Evolutionary conservation across 2,113 vertebrate genomes (phyloP).

Genomic region (Solea solea): DNA sequence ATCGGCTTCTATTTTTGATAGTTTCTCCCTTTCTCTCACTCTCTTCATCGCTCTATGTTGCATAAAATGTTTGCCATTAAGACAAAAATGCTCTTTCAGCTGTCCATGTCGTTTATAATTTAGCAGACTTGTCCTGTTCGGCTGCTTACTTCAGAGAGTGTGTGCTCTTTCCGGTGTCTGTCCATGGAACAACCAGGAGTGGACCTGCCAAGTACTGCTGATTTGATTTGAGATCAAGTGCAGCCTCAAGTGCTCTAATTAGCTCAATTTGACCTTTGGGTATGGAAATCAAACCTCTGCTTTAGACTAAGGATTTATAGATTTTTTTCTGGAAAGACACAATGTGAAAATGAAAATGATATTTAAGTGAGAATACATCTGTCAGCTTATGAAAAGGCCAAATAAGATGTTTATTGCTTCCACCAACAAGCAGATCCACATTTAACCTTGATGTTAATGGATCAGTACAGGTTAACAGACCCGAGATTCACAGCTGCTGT

Average conservation of each 20-base stretch:
- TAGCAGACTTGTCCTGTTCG: constrained; percentile 34
- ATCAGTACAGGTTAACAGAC: constrained; percentile 9
- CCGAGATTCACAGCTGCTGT: constrained; percentile 2
- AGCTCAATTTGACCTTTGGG: constrained; percentile 35
- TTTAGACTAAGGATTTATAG: neutral
- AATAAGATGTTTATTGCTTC: neutral
- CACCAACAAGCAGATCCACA: neutral
- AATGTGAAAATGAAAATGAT: neutral
- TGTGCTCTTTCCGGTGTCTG: constrained; percentile 9
- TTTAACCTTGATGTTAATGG: neutral
- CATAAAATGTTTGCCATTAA: constrained; percentile 58
- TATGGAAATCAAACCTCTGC: constrained; percentile 15
- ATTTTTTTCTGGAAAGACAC: neutral
- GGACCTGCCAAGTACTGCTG: constrained; percentile 18
- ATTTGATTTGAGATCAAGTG: constrained; percentile 44
- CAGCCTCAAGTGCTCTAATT: constrained; percentile 32
- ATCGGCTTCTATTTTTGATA: neutral
- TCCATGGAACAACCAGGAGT: constrained; percentile 15
- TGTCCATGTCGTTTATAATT: constrained; percentile 61
- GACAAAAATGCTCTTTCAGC: constrained; percentile 38
- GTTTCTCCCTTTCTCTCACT: neutral
- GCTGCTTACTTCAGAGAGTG: constrained; percentile 22
- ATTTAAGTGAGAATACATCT: neutral
- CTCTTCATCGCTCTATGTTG: neutral
- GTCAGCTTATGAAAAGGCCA: neutral